These are phyloP conservation scores for Palythoa grandis DNA, from an alignment of 92 coral and sea anemone genomes.

Conservation along the genomic window DNA sequence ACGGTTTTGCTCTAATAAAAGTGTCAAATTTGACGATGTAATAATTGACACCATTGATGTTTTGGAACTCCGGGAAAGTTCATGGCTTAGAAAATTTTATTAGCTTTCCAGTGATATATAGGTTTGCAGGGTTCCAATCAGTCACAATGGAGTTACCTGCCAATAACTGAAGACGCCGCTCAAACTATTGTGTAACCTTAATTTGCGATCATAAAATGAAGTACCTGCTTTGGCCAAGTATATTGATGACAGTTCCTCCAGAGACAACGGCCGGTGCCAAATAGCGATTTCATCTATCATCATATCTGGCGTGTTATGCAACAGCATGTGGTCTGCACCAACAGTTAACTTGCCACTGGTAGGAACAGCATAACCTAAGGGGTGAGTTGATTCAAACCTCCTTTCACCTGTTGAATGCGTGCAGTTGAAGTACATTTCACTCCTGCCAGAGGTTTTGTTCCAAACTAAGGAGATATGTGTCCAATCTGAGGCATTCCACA, in stretches of 20 bases:
- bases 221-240: conserved; percentile 84
- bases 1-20: too few relatives aligned
- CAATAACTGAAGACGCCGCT: too few relatives aligned
- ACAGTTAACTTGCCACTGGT: conserved; percentile 71
- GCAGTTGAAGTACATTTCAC: conserved; percentile 65
- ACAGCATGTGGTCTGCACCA: conserved; percentile 69
- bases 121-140: too few relatives aligned
- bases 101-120: too few relatives aligned
- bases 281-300: conserved; percentile 85
- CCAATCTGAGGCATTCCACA: conserved; percentile 76
- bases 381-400: neutral
- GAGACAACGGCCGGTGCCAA: conserved; percentile 69
- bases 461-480: conserved; percentile 73
- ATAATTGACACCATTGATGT: too few relatives aligned
- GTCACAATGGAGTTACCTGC: too few relatives aligned
- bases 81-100: too few relatives aligned
- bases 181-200: too few relatives aligned
- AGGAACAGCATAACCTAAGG: conserved; percentile 45
- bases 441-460: conserved; percentile 56
- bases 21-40: too few relatives aligned
- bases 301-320: conserved; percentile 58
- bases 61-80: too few relatives aligned
- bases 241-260: conserved; percentile 62
- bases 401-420: conserved; percentile 35
- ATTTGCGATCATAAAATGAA: neutral